Evolutionary conservation across 2,888 invertebrate genomes (phyloP).

Genomic region (Lasius platythorax): DNA sequence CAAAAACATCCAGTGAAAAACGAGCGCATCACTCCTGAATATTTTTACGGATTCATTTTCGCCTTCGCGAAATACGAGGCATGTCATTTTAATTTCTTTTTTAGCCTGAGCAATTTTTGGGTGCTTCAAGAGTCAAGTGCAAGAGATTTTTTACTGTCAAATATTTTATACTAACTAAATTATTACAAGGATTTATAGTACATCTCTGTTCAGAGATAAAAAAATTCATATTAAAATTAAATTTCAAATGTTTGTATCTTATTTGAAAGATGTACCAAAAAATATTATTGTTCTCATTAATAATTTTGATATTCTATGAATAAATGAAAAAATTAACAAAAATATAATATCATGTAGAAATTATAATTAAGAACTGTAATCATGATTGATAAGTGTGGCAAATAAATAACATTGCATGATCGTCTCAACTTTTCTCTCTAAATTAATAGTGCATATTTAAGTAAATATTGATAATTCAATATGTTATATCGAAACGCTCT

Average conservation of each 20-base stretch:
- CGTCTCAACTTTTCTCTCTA: not conserved
- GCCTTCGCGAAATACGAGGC: not conserved
- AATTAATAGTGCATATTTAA: not conserved
- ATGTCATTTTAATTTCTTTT: slow-evolving; percentile 37
- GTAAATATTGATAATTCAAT: not conserved
- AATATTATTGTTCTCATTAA: not conserved
- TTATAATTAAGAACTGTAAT: not conserved
- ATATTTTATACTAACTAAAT: slow-evolving; percentile 7
- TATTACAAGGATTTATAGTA: not conserved
- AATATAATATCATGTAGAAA: not conserved
- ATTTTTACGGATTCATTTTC: slow-evolving; percentile 33
- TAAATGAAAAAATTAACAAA: not conserved
- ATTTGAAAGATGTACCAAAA: not conserved
- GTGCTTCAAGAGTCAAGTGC: not conserved
- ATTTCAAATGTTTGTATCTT: not conserved
- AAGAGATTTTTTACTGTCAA: slow-evolving; percentile 14
- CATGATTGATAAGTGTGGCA: not conserved
- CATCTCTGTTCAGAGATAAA: not conserved
- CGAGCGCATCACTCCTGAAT: slow-evolving; percentile 33
- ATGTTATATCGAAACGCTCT: not conserved
- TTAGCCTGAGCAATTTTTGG: not conserved
- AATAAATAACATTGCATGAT: not conserved
- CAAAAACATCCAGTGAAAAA: slow-evolving; percentile 47
- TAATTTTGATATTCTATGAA: not conserved
- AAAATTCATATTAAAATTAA: not conserved